Conservation (phyloP, 2,113 vertebrate species). For the Rhea americana region DNA sequence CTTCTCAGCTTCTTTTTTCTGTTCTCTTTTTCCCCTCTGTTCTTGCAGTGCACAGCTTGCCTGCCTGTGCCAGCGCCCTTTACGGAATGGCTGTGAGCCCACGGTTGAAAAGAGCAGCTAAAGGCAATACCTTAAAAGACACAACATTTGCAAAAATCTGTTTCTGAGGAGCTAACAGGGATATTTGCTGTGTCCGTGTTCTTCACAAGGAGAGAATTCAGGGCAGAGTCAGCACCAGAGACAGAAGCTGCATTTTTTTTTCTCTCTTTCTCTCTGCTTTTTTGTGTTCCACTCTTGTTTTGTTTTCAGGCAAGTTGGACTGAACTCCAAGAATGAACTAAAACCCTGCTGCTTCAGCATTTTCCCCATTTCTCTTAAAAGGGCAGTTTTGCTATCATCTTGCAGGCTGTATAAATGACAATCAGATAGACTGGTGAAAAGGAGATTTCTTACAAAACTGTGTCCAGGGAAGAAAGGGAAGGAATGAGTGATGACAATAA, state of each 20-base stretch:
- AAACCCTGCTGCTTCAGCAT: neutral
- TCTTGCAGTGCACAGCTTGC: neutral
- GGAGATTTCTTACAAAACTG: neutral
- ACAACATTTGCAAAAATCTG: neutral
- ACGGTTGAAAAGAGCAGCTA: neutral
- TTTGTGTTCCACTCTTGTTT: neutral
- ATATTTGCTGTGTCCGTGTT: neutral
- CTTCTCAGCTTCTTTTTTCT: neutral
- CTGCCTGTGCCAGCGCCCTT: neutral
- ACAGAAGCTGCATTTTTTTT: constrained; percentile 23
- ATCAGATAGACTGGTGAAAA: neutral
- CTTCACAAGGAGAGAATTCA: neutral
- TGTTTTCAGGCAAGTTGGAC: neutral
- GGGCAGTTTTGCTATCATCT: neutral
- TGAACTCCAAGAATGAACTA: neutral
- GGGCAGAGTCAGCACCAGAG: constrained; percentile 55
- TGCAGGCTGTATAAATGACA: neutral
- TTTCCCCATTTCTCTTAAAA: neutral
- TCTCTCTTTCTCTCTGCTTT: neutral
- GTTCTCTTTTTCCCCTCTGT: neutral
- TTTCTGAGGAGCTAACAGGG: neutral
- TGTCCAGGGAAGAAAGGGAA: neutral
- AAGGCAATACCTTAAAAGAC: neutral
- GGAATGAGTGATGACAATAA: neutral
- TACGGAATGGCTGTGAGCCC: neutral